phyloP scores from a whole-genome alignment of 2,113 vertebrate species.

The Trogon surrucura region DNA sequence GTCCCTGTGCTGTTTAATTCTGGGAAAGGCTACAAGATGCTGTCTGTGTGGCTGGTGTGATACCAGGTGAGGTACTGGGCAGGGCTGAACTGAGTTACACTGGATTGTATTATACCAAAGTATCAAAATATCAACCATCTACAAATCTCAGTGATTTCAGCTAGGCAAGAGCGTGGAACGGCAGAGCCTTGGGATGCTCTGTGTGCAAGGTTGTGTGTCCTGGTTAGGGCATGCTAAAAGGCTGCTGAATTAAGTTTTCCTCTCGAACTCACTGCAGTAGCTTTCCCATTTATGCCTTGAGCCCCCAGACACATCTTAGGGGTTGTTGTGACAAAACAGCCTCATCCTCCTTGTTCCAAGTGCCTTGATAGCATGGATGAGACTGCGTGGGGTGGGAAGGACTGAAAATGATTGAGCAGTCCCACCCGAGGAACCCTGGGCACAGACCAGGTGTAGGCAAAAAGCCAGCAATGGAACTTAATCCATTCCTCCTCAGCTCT shows the following conservation, averaged over 20 bases:
- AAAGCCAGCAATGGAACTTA: not conserved
- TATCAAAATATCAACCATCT: not conserved
- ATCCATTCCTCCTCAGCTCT: not conserved
- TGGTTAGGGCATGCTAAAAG: not conserved
- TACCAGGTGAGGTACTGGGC: not conserved
- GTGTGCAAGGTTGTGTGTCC: not conserved
- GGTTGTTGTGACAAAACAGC: not conserved
- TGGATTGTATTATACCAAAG: not conserved
- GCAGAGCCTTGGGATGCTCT: not conserved
- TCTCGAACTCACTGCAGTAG: not conserved
- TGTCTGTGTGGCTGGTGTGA: not conserved
- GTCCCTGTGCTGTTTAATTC: not conserved
- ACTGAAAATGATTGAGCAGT: not conserved
- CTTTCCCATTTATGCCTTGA: not conserved
- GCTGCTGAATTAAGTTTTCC: not conserved
- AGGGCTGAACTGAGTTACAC: not conserved
- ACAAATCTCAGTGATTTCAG: not conserved
- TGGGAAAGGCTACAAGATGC: not conserved
- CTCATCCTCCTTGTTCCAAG: not conserved
- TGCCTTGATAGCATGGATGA: not conserved
- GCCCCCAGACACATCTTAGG: not conserved
- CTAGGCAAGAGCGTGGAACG: not conserved
- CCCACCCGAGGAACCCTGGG: not conserved
- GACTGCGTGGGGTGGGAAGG: not conserved
- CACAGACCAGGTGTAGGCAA: not conserved